These are phyloP conservation scores for Lordiphosa andalusiaca DNA, from an alignment of 2,888 invertebrate species.

Conservation along the genomic window DNA sequence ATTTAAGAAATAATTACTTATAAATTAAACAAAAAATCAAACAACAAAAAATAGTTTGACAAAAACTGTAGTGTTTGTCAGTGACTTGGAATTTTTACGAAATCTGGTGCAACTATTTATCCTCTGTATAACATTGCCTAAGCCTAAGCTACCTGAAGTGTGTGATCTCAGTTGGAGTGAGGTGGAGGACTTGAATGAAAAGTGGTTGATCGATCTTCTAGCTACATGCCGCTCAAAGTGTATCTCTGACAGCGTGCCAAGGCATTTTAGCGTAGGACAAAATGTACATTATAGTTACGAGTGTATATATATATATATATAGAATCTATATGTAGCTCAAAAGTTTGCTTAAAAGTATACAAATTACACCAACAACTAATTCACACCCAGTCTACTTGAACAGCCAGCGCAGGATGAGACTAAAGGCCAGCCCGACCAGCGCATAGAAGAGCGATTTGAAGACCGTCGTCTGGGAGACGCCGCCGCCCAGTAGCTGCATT, in stretches of 20 bases:
- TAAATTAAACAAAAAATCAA: slow-evolving; percentile 5
- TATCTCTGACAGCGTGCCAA: slow-evolving; percentile 42
- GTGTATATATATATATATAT: slow-evolving; percentile 23
- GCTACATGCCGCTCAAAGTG: slow-evolving; percentile 7
- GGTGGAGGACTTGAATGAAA: slow-evolving; percentile 11
- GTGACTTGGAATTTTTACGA: slow-evolving; percentile 59
- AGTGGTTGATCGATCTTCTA: slow-evolving; percentile 31
- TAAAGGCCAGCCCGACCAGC: slow-evolving; percentile 65
- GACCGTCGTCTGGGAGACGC: slow-evolving; percentile 66
- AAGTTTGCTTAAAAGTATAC: slow-evolving; percentile 45
- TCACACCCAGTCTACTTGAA: slow-evolving; percentile 57
- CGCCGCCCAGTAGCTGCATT: slow-evolving; percentile 43
- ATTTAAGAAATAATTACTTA: slow-evolving; percentile 12
- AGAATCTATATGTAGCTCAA: slow-evolving; percentile 47
- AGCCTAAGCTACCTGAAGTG: slow-evolving; percentile 46
- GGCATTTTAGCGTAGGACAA: slow-evolving; percentile 46
- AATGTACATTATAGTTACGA: slow-evolving; percentile 34
- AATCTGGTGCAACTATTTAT: slow-evolving; percentile 48
- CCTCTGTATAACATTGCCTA: slow-evolving; percentile 17
- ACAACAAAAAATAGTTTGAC: slow-evolving; percentile 17
- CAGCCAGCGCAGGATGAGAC: slow-evolving; percentile 74
- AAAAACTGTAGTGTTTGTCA: slow-evolving; percentile 25
- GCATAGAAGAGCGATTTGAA: slow-evolving; percentile 70
- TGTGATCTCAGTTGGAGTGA: slow-evolving; percentile 5
- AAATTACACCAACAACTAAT: slow-evolving; percentile 29